phyloP scores from a whole-genome alignment of 2,888 invertebrate genomes.

The Zaprionus lineosus region DNA sequence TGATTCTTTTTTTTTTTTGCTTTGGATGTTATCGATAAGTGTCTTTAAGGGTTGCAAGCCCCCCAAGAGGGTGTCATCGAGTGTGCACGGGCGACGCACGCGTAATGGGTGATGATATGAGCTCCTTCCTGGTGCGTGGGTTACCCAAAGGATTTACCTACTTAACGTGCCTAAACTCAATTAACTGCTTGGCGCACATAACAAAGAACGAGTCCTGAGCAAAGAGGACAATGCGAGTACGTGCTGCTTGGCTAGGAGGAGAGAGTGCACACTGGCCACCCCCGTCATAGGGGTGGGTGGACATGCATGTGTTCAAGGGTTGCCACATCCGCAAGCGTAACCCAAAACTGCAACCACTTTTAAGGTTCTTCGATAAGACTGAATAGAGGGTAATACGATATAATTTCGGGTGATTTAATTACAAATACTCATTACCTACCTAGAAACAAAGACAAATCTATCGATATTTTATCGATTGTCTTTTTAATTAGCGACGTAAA shows the following conservation, averaged over 20 bases:
- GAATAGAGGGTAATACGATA: too few relatives aligned
- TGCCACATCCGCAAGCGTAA: slow-evolving; percentile 16
- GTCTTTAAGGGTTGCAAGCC: slow-evolving; percentile 40
- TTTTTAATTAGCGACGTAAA: too few relatives aligned
- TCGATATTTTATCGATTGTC: too few relatives aligned
- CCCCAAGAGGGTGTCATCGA: slow-evolving; percentile 4
- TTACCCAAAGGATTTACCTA: slow-evolving; percentile 20
- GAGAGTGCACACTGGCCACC: slow-evolving; percentile 21
- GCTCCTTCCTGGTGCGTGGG: too few relatives aligned
- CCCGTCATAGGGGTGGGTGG: slow-evolving; percentile 20
- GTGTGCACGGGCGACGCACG: slow-evolving; percentile 5
- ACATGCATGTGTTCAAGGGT: slow-evolving; percentile 7
- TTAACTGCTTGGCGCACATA: slow-evolving; percentile 31
- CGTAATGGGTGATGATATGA: background rate
- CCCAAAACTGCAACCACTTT: too few relatives aligned
- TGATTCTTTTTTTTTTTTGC: background rate
- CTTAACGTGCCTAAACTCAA: slow-evolving; percentile 48
- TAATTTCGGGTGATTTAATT: too few relatives aligned
- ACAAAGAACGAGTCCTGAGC: slow-evolving; percentile 3
- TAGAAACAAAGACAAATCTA: too few relatives aligned
- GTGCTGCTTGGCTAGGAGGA: too few relatives aligned
- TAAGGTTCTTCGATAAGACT: too few relatives aligned
- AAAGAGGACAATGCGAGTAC: background rate
- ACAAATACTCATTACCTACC: too few relatives aligned
- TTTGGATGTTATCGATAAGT: slow-evolving; percentile 54